Base-by-base conservation (phyloP, 2,113 vertebrate genomes). In the Myiozetetes cayanensis region DNA sequence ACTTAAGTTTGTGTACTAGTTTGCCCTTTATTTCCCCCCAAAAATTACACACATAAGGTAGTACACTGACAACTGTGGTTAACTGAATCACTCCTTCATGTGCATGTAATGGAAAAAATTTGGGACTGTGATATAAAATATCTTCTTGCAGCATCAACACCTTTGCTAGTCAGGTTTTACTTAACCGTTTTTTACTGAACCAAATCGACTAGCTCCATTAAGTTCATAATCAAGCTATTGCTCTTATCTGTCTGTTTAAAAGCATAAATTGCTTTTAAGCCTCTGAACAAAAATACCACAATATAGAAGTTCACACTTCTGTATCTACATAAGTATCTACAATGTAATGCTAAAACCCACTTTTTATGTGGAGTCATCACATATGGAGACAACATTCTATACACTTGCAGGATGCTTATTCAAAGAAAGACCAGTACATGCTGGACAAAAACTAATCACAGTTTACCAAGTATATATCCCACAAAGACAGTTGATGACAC, bases 1-100 rank as follows among this genome's bases (percentile, higher is more conserved):
- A 33, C 1, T 19, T 55, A 84, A 81, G 33, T 39, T 49, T 84
- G 58, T 4, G 13, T 23, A 25, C 15, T 37, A 65, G 6, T 46
- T 67, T 25, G 2, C 19, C 41, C 20, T 44, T 67, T 44, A 12
- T 23, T 19, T 5, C 2, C 14, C 3, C 1, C 2, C 8, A 10
- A 31, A 37, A 56, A 27, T 13, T 9, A n/a, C 16, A 44, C 9
- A 37, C 11, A 37, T 44, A 67, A 84, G 30, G 14, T 14, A 61
- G 24, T 4, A 61, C 1, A 6, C 3, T 33, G 53, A 89, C 41
- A 87, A 6, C 31, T 23, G 28, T 2, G 1, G 11, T 28, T 68
- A 65, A 81, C 16, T 25, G 22, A 81, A 52, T 81, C 13, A 47
- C 16, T 71, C 23, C 27, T 86, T 71, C 31, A 25, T 12, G 4